Evolutionary conservation across 2,113 vertebrate genomes (phyloP), one percentile per base, ranked within the genome.

Genomic region (Tauraco erythrolophus): DNA sequence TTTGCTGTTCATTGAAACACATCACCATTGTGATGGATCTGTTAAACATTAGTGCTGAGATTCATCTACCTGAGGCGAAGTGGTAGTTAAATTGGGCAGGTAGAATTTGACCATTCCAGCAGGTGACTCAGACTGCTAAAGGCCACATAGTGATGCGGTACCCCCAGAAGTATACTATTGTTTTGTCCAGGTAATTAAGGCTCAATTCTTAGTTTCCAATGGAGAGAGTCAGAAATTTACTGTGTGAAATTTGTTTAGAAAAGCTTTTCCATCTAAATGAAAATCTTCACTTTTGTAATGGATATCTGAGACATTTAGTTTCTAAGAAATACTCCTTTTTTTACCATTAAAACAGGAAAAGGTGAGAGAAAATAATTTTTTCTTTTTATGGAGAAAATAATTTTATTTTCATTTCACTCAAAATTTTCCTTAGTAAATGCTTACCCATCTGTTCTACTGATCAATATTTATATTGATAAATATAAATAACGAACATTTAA

Each of bases 391-490:
- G 53, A 60, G 30, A 37, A 68, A 87, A 61, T 57, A 76, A 13
- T 78, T 50, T 14, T 69, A 37, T 83, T 76, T 66, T 80, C 3
- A 24, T 81, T 81, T 70, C 13, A 66, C 16, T 93, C 16, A 68
- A 46, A 89, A 46, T 82, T 78, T 82, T 77, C 31, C 33, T 71
- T 12, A 46, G 43, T 70, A 78, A 87, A 58, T 75, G 28, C 28
- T 51, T 94, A 14, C 24, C 46, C 18, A 23, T 74, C 69, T 92
- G 39, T 89, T 93, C 39, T 21, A 79, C 27, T 68, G 43, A 88
- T 93, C 60, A 71, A 33, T 88, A 88, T 75, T 95, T 93, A 46
- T 78, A 48, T n/a, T n/a, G n/a, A n/a, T n/a, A n/a, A n/a, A n/a
- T n/a, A 35, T n/a, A 66, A 10, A 35, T 78, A 89, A 57, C 51